phyloP scores from a whole-genome alignment of 2,888 invertebrate species.

The Vannuccia rotundouncinata region DNA sequence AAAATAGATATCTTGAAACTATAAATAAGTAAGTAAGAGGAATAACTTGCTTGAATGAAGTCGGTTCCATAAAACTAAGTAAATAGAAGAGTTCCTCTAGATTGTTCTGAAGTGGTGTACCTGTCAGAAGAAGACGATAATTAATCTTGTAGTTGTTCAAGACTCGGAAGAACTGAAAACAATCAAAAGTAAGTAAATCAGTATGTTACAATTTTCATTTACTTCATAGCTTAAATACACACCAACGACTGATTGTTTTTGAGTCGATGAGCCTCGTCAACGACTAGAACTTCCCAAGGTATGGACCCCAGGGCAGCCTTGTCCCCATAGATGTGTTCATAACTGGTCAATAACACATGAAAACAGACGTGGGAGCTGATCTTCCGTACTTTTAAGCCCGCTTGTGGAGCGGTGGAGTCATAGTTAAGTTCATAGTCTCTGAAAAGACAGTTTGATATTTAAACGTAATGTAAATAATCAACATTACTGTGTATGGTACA shows the following conservation, averaged over 20 bases:
- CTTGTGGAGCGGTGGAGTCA: too few relatives aligned
- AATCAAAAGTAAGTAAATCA: constrained; percentile 25
- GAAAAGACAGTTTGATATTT: too few relatives aligned
- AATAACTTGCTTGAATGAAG: not conserved
- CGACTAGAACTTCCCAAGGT: constrained; percentile 94
- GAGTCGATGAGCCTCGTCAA: constrained; percentile 95
- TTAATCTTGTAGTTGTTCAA: constrained; percentile 28
- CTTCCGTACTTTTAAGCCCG: too few relatives aligned
- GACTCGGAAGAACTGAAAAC: constrained; percentile 32
- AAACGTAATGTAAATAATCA: too few relatives aligned
- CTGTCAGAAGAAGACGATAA: constrained; percentile 84
- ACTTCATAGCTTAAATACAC: not conserved
- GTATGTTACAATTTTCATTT: not conserved
- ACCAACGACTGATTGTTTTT: constrained; percentile 96
- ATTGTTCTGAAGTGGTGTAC: constrained; percentile 97
- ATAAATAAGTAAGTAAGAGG: not conserved
- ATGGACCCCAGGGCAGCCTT: constrained; percentile 89
- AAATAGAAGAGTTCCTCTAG: constrained; percentile 96
- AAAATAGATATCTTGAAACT: not conserved
- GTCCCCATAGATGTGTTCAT: constrained; percentile 93
- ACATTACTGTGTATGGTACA: too few relatives aligned
- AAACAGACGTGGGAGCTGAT: too few relatives aligned
- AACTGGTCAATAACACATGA: constrained; percentile 92
- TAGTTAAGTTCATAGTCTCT: too few relatives aligned
- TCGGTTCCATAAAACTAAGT: constrained; percentile 88